These are phyloP conservation scores for Cephalopterus ornatus DNA, from an alignment of 2,113 vertebrate species.

Conservation along the genomic window DNA sequence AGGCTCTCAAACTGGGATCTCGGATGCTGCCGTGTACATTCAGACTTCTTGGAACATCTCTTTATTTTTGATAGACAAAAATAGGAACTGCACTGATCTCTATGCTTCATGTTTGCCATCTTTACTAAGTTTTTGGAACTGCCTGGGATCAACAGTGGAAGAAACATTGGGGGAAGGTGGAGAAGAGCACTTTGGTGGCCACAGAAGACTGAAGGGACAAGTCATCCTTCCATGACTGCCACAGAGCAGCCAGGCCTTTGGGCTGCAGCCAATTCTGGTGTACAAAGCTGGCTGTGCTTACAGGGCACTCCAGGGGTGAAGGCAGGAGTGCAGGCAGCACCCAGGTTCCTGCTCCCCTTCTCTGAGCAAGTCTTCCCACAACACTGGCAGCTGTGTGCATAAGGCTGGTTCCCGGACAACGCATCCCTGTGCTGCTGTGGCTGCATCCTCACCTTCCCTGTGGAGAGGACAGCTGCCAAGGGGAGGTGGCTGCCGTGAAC, in stretches of 20 bases:
- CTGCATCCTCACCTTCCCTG: neutral
- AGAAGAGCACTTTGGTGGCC: neutral
- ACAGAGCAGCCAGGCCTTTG: neutral
- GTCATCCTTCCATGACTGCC: neutral
- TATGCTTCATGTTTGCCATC: neutral
- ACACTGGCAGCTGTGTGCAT: neutral
- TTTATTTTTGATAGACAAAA: neutral
- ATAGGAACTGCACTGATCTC: neutral
- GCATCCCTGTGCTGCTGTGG: neutral
- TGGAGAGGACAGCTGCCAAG: neutral
- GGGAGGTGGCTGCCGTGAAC: neutral
- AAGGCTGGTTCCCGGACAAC: neutral
- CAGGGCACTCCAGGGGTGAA: rapidly evolving
- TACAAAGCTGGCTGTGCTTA: neutral
- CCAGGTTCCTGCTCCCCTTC: neutral
- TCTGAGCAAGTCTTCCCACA: neutral
- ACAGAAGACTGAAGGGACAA: neutral
- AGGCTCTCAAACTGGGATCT: neutral
- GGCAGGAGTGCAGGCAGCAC: neutral
- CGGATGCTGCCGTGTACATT: rapidly evolving
- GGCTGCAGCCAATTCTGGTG: neutral
- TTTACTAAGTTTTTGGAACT: neutral
- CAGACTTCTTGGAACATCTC: neutral
- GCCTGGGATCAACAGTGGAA: neutral
- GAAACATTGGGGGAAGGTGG: neutral